Percentiles rank a stretch among this genome's conserved stretches.
These are phyloP conservation scores for Cancer borealis DNA, from an alignment of 2,888 invertebrate species.

Conservation along the genomic window DNA sequence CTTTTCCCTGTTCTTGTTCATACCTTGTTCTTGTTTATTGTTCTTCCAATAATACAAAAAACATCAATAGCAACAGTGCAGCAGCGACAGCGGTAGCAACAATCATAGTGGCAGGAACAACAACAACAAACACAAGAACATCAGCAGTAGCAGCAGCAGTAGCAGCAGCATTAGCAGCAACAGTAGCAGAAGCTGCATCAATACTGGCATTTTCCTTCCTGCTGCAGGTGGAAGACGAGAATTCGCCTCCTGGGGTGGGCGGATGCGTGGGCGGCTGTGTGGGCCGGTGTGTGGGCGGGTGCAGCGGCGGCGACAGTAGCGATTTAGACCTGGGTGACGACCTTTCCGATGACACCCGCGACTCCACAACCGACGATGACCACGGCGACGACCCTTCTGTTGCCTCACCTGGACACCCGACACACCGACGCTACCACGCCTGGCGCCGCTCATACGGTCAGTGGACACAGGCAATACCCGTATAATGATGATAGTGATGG, in stretches of 20 bases:
- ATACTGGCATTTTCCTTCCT: neutral
- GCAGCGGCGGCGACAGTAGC: constrained; percentile 74
- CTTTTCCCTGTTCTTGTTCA: no score
- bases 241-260: constrained; percentile 58
- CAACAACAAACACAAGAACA: neutral
- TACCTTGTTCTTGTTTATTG: neutral
- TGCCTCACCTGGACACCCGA: neutral
- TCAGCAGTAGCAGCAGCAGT: no score
- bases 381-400: constrained; percentile 64
- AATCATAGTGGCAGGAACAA: neutral
- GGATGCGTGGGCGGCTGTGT: constrained; percentile 66
- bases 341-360: constrained; percentile 77
- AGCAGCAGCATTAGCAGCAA: neutral
- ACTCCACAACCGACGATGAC: constrained; percentile 69
- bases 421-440: constrained; percentile 38
- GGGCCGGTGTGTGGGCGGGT: constrained; percentile 66
- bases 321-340: constrained; percentile 76
- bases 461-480: neutral
- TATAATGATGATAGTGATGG: neutral
- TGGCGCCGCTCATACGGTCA: constrained; percentile 44
- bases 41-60: neutral
- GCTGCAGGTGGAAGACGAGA: constrained; percentile 70
- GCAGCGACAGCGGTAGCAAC: no score
- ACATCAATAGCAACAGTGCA: neutral
- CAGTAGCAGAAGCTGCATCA: neutral